Evolutionary conservation across 2,113 vertebrate species (phyloP), one percentile per base, ranked within the genome.

Genomic region (Hyla sarda): DNA sequence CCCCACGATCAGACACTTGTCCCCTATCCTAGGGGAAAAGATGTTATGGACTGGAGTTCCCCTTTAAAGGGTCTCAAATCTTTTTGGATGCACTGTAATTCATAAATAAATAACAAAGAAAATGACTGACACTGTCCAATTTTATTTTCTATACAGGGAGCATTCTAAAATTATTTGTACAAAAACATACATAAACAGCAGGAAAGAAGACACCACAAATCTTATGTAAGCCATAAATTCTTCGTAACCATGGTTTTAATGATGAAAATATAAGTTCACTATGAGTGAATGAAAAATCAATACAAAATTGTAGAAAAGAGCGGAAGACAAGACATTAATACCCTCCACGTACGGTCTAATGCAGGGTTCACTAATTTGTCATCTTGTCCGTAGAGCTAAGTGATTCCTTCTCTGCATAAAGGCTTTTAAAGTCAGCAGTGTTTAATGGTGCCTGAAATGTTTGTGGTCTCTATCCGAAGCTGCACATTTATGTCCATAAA

Each of bases 401-500:
- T n/a, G 54, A 81, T 81, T 80, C 56, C 77, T 62, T 65, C 47
- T 81, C 78, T 62, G 78, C 56, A 47, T 81, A 81, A 65, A 62
- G n/a, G 78, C 78, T 81, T 81, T 81, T 81, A 81, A 81, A 62
- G 78, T 81, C 56, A 65, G 37, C 56, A 81, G 56, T 65, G 78
- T 65, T 81, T 81, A 81, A 81, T 62, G 34, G 78, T 62, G 78
- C 37, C 78, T 81, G 78, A 81, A 81, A 65, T 81, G 78, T 62
- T 81, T 81, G 56, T 41, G 78, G 58, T 47, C 56, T 81, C 60
- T 81, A 47, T 60, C 56, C 37, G 34, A 62, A 54, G 56, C 78
- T 81, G 78, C 78, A 81, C 41, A 81, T 34, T 81, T 81, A 81
- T 81, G 37, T 62, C 78, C 78, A 81, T 81, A 81, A 56, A 81